These are phyloP conservation scores for Bruchidius siliquastri DNA, from an alignment of 2,888 invertebrate genomes.

Conservation along the genomic window DNA sequence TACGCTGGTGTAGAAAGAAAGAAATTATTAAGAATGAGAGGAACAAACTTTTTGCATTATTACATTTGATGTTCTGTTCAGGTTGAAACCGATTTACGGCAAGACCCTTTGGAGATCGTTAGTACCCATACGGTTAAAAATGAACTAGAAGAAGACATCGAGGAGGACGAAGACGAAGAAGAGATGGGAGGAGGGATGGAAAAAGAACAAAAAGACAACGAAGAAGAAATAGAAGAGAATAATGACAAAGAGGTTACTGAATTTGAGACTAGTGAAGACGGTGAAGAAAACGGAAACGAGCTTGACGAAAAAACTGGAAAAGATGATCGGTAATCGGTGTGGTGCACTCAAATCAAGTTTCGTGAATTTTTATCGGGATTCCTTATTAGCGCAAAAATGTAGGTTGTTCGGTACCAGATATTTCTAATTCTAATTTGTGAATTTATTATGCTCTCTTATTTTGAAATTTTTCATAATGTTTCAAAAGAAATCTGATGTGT, in stretches of 20 bases:
- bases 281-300: not conserved
- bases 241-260: too few relatives aligned
- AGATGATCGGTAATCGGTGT: not conserved
- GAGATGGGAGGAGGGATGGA: slow-evolving; percentile 5
- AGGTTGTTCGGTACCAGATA: not conserved
- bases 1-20: too few relatives aligned
- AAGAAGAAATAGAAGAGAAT: not conserved
- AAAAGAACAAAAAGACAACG: slow-evolving; percentile 1
- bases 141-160: slow-evolving; percentile 4
- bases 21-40: too few relatives aligned
- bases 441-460: not conserved
- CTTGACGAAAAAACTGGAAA: not conserved
- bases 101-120: slow-evolving; percentile 1
- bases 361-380: not conserved
- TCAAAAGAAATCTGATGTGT: too few relatives aligned
- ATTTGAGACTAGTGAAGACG: not conserved
- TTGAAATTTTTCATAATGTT: too few relatives aligned
- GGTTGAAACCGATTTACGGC: not conserved
- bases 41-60: not conserved
- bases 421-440: not conserved
- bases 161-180: slow-evolving; percentile 8
- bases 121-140: slow-evolving; percentile 1
- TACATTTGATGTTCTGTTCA: not conserved
- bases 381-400: not conserved
- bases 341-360: not conserved